Conservation (phyloP, 2,113 vertebrate species). For the Hylia prasina region DNA sequence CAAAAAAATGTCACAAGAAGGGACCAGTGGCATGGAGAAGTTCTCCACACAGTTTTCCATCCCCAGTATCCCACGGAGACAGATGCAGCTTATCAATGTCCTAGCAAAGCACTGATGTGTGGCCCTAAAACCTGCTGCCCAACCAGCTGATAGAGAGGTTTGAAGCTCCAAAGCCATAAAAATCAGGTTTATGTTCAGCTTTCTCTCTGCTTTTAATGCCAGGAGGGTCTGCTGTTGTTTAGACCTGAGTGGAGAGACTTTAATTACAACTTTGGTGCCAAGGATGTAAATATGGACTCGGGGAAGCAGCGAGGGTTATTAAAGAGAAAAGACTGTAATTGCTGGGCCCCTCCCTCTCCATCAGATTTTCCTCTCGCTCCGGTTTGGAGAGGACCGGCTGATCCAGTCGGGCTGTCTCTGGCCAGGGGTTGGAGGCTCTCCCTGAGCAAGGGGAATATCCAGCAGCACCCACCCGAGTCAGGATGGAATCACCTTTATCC, state of each 20-base stretch:
- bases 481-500: background rate
- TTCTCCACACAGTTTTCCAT: background rate
- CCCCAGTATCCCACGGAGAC: background rate
- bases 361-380: conserved; percentile 59
- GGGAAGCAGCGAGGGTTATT: conserved; percentile 59
- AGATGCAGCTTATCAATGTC: rapidly evolving
- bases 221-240: conserved; percentile 43
- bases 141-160: background rate
- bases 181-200: background rate
- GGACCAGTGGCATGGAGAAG: background rate
- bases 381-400: conserved; percentile 60
- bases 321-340: conserved; percentile 65
- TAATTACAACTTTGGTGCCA: conserved; percentile 48
- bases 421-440: background rate
- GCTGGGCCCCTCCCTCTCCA: conserved; percentile 55
- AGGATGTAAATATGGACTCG: conserved; percentile 52
- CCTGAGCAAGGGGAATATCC: conserved; percentile 1
- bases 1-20: background rate
- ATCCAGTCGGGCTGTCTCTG: conserved; percentile 29
- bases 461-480: conserved; percentile 20
- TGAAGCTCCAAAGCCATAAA: background rate
- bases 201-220: background rate
- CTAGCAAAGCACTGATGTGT: background rate
- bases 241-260: conserved; percentile 4
- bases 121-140: background rate